Evolutionary conservation across 2,113 vertebrate species (phyloP), one percentile per base, ranked within the genome.

Genomic region (Peromyscus californicus): DNA sequence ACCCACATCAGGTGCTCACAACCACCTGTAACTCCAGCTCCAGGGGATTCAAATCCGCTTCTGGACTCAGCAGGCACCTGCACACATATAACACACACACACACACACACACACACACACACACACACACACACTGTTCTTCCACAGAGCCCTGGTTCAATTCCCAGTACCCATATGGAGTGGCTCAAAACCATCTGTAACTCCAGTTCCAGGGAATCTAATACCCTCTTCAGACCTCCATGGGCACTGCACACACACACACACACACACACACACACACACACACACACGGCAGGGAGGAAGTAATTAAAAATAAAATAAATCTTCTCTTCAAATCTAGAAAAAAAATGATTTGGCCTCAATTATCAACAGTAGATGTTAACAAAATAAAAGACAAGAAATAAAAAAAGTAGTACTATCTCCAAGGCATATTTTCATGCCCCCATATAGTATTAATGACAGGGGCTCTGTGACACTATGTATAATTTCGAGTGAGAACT

Each of bases 391-490:
- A 72, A 19, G 29, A 10, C 5, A 11, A 16, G 2, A 63, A 9
- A 51, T 65, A 89, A 76, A 75, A 8, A 69, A 80, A 69, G 74
- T 45, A 86, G 70, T 48, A 61, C 22, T 31, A 13, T 67, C 72
- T 94, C 92, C 93, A 82, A 92, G 83, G 82, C 51, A 74, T 21
- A 92, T 45, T 70, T 94, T 78, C 78, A 84, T 51, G 22, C n/a
- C n/a, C n/a, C 45, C 8, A 0, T 36, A 2, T 42, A 63, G 45
- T 51, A 39, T 91, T 19, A 29, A 3, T 31, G 63, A 48, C 42
- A 33, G 10, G 2, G 16, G 39, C 74, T 72, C 80, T 11, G 2
- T 2, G 5, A 65, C 90, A 76, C 36, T n/a, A 7, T 0, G 69
- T 29, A 26, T 69, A 75, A 90, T 89, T 57, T 82, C 36, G 36